phyloP scores from a whole-genome alignment of 2,113 vertebrate genomes.

The Scalopus aquaticus region DNA sequence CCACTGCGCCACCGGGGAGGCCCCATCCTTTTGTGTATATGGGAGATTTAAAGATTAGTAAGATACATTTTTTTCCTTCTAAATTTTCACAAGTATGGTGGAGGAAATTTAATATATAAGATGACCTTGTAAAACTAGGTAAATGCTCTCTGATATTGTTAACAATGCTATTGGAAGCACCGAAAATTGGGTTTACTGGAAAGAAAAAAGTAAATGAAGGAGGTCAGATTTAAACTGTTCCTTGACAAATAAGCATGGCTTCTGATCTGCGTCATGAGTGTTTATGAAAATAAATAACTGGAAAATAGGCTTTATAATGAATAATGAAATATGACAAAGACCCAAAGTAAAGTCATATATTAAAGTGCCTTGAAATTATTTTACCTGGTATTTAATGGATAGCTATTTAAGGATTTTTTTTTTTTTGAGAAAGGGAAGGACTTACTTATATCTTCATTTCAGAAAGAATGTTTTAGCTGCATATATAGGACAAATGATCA shows the following conservation, averaged over 20 bases:
- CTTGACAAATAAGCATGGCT: not conserved
- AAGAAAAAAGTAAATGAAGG: not conserved
- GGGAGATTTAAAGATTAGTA: not conserved
- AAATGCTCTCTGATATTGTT: not conserved
- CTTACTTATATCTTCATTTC: not conserved
- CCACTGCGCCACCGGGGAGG: no score
- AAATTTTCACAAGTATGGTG: not conserved
- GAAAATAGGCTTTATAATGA: not conserved
- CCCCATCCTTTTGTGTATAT: not conserved
- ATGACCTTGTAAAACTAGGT: not conserved
- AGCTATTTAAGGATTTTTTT: not conserved
- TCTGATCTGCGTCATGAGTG: not conserved
- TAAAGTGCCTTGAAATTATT: not conserved
- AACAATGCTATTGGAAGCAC: not conserved
- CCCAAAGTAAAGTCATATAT: not conserved
- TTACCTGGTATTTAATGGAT: not conserved
- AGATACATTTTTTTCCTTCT: not conserved
- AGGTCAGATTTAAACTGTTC: not conserved
- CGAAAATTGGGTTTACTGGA: slow-evolving; percentile 23
- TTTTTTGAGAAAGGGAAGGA: not conserved
- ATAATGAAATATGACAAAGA: not conserved
- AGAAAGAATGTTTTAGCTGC: not conserved
- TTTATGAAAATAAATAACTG: not conserved
- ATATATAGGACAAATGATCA: not conserved
- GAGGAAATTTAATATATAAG: not conserved